Base-by-base conservation (phyloP, 53 echinoderm and acorn worm genomes). In the Mesocentrotus franciscanus region DNA sequence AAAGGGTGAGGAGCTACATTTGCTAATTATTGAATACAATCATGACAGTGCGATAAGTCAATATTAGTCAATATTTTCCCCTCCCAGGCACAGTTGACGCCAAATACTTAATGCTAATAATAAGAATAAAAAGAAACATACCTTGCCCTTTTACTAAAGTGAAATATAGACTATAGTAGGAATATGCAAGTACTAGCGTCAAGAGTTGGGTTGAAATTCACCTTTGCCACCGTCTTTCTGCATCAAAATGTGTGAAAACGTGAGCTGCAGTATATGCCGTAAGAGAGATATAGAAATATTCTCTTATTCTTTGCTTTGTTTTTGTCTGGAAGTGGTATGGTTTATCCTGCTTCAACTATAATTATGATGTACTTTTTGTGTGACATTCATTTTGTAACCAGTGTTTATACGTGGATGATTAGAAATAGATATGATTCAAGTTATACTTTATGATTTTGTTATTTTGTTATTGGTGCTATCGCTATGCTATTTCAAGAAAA, bases 181-280 rank as follows among this genome's bases (percentile, higher is more conserved):
- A 81, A 81, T 39, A 81, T 81, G 42, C 22, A 81, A 81, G 81
- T 81, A 81, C 81, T 81, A 36, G 5, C 20, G 20, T 64, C 64
- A 18, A 14, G 42, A 81, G 8, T 36, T 81, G 42, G 81, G 36
- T 81, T 81, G 2, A 81, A 18, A 81, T 39, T 26, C 87, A 87
- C 87, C 87, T 87, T 57, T 87, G 87, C 87, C 59, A 87, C 56
- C 26, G 87, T 87, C 87, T 87, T 87, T 87, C 87, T 87, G 87
- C 87, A n/a, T 87, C 81, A 13, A 87, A 57, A 87, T 87, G 58
- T 87, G 87, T 87, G 85, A 87, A 55, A 57, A 87, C n/a, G n/a
- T 57, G 27, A 10, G 87, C 87, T 87, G 87, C 87, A 58, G 57
- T 87, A 58, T 56, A 56, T n/a, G 13, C 87, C n/a, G 10, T n/a